Percentiles rank a stretch among this genome's conserved stretches.
Evolutionary conservation across 2,797 vertebrate species (phyloP).

Genomic region (Miichthys miiuy): DNA sequence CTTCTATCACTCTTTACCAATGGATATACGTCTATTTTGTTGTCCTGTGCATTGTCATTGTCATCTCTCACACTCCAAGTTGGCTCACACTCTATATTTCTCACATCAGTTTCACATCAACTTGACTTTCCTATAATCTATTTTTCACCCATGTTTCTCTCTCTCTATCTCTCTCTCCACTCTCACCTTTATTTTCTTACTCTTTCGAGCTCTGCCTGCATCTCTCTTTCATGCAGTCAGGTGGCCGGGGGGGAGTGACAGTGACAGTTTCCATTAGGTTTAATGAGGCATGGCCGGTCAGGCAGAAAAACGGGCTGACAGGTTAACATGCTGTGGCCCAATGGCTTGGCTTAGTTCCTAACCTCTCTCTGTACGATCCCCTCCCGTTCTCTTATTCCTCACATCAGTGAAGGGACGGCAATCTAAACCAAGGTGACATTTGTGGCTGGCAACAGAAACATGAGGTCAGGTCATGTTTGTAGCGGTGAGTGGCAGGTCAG

Average conservation of each 20-base stretch:
- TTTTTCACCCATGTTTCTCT: conserved; percentile 36
- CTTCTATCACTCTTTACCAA: conserved; percentile 18
- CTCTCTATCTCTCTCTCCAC: background rate
- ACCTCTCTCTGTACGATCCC: conserved; percentile 42
- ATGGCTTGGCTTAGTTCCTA: conserved; percentile 72
- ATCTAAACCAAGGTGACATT: conserved; percentile 72
- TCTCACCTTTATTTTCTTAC: conserved; percentile 46
- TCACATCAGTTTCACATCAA: conserved; percentile 24
- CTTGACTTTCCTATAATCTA: conserved; percentile 44
- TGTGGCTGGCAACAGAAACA: conserved; percentile 69
- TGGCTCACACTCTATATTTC: conserved; percentile 28
- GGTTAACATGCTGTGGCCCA: conserved; percentile 80
- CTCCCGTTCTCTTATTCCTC: conserved; percentile 37
- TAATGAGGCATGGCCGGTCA: conserved; percentile 80
- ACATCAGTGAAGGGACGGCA: conserved; percentile 50
- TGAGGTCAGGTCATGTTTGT: conserved; percentile 63
- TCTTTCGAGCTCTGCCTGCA: conserved; percentile 37
- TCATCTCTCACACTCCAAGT: conserved; percentile 3
- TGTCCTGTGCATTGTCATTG: conserved; percentile 1
- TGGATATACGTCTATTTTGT: conserved; percentile 5
- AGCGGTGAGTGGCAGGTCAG: conserved; percentile 62
- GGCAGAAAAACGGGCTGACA: conserved; percentile 80
- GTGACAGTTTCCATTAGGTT: conserved; percentile 82
- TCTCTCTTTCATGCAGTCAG: conserved; percentile 54
- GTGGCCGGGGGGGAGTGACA: conserved; percentile 62